phyloP scores from a whole-genome alignment of 2,113 vertebrate species.

The Romanogobio albipinnatus region DNA sequence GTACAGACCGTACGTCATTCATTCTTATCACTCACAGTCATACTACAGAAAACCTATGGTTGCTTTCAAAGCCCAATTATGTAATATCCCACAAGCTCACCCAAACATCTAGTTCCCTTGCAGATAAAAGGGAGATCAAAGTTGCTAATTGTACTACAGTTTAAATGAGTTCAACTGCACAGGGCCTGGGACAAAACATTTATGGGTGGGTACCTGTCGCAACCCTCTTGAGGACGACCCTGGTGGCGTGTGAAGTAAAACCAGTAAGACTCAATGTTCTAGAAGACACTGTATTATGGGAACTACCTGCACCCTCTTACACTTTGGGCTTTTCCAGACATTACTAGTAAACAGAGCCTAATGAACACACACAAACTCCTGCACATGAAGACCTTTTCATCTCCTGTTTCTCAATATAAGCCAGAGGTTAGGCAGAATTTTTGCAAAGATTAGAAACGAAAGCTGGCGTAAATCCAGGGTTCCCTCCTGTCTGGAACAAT shows the following conservation, averaged over 20 bases:
- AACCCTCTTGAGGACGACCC: neutral
- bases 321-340: neutral
- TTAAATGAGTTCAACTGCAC: neutral
- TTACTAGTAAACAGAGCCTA: slow-evolving; percentile 8
- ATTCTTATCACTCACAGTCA: slow-evolving; percentile 10
- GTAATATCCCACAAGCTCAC: slow-evolving; percentile 34
- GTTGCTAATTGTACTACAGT: slow-evolving; percentile 21
- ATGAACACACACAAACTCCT: slow-evolving; percentile 36
- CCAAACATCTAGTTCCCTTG: neutral
- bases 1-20: neutral
- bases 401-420: slow-evolving; percentile 18
- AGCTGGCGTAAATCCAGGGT: slow-evolving; percentile 59
- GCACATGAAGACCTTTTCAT: slow-evolving; percentile 15
- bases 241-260: neutral
- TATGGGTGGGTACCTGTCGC: neutral
- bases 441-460: slow-evolving; percentile 51
- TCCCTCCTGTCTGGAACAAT: slow-evolving; percentile 66
- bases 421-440: slow-evolving; percentile 29
- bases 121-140: slow-evolving; percentile 41
- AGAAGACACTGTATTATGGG: neutral
- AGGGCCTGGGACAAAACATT: neutral
- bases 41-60: neutral
- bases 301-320: slow-evolving; percentile 2
- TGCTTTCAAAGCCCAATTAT: slow-evolving; percentile 13
- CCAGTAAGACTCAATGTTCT: neutral